These are phyloP conservation scores for Helogale parvula DNA, from an alignment of 2,113 vertebrate genomes.

Conservation along the genomic window DNA sequence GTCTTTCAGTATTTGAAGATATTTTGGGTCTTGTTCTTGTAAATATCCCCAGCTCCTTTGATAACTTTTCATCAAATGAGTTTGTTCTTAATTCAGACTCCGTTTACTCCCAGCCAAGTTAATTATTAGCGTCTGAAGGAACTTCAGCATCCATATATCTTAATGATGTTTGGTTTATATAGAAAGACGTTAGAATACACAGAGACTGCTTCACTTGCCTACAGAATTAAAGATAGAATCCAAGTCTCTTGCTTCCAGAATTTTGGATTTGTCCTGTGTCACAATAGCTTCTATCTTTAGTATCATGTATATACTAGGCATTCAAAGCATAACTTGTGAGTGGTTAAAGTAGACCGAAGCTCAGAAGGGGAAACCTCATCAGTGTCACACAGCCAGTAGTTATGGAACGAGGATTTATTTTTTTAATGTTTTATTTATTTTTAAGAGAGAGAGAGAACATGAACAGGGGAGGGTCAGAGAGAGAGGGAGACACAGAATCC, in stretches of 20 bases:
- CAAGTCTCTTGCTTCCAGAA: background rate
- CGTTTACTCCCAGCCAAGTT: background rate
- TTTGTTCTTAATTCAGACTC: background rate
- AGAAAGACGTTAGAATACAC: background rate
- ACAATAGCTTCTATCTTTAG: background rate
- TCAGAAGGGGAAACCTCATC: background rate
- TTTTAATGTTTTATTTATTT: too few relatives aligned
- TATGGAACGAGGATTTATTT: background rate
- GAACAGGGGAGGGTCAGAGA: too few relatives aligned
- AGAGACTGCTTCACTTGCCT: background rate
- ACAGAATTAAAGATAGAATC: background rate
- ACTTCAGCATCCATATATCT: background rate
- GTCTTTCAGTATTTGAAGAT: background rate
- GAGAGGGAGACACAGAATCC: too few relatives aligned
- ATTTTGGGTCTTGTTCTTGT: background rate
- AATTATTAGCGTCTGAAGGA: background rate
- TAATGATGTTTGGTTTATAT: background rate
- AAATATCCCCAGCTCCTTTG: background rate
- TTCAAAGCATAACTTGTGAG: background rate
- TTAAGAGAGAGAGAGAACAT: too few relatives aligned
- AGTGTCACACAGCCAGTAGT: background rate
- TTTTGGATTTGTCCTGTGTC: background rate
- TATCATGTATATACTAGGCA: background rate
- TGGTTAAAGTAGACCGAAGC: background rate
- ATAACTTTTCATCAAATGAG: background rate